Evolutionary conservation across 2,113 vertebrate genomes (phyloP), one percentile per base, ranked within the genome.

Genomic region (Neogobius melanostomus): DNA sequence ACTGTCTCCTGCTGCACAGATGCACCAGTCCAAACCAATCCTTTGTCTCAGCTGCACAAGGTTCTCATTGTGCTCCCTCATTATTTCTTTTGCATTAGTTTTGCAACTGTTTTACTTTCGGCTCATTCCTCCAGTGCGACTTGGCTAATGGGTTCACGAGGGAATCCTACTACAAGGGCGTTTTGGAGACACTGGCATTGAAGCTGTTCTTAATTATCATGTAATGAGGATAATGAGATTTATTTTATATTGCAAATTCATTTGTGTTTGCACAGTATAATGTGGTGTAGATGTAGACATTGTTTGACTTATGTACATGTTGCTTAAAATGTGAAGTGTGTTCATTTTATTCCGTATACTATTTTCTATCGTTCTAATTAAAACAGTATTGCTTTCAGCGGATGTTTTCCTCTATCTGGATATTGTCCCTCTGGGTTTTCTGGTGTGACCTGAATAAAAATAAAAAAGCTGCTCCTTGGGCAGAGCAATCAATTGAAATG

Each of bases 1-100:
- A 79, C 80, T 85, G 74, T 78, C 68, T 74, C 62, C 76, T 56
- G 82, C 60, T 71, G 11, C 51, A 68, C 68, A 78, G 72, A 63
- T 68, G 50, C 60, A 64, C 36, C 54, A 70, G 46, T 45, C 72
- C 68, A 48, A 3, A 44, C 11, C 17, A 12, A 14, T 61, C 17
- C 7, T 66, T 51, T 44, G 51, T 69, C 8, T 51, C 48, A 49
- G 59, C 21, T 61, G 8, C 70, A 44, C 60, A 15, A 51, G 17
- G 16, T 36, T 21, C 10, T 60, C 72, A 14, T 15, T 48, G 43
- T 1, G 11, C 44, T 47, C 59, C 8, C 43, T 80, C 50, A 12
- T 74, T 85, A 67, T 62, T 72, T 14, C 77, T 16, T 46, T 75
- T 50, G 81, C 75, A 81, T 65, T 42, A 64, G 75, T 66, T 80